phyloP scores from a whole-genome alignment of 2,888 invertebrate genomes.

The Drosophila merina region DNA sequence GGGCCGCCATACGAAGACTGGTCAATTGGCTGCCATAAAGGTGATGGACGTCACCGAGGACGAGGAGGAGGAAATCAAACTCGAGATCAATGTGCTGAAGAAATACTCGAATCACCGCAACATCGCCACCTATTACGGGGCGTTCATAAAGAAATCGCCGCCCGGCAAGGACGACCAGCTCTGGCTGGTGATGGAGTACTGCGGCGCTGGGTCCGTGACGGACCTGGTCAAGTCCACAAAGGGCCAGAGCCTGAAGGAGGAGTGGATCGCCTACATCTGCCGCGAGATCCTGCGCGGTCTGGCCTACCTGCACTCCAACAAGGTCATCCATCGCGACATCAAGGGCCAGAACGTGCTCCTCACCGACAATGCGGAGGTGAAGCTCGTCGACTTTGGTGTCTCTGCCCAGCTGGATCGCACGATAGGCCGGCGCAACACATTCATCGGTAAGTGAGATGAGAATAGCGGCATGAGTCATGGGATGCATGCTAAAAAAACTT shows the following conservation, averaged over 20 bases:
- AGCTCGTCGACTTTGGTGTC: constrained; percentile 99
- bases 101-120: constrained; percentile 99
- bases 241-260: constrained; percentile 98
- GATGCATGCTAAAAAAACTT: constrained; percentile 15
- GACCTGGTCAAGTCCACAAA: constrained; percentile 99
- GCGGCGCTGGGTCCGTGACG: constrained; percentile 99
- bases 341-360: constrained; percentile 99
- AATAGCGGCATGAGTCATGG: constrained; percentile 9
- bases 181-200: constrained; percentile 99
- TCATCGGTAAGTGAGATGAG: constrained; percentile 87
- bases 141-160: constrained; percentile 99
- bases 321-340: constrained; percentile 99
- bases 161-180: constrained; percentile 99
- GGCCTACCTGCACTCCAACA: constrained; percentile 98
- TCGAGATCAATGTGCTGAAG: constrained; percentile 99
- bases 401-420: constrained; percentile 99
- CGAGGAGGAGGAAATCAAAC: constrained; percentile 99
- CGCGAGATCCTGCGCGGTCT: constrained; percentile 97
- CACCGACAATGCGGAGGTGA: constrained; percentile 99
- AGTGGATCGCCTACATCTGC: constrained; percentile 99
- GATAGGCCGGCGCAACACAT: constrained; percentile 99
- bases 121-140: constrained; percentile 99
- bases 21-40: constrained; percentile 99
- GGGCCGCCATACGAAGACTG: constrained; percentile 99
- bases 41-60: constrained; percentile 99